phyloP scores from a whole-genome alignment of 2,113 vertebrate species.

The Sporophila hypoxantha region DNA sequence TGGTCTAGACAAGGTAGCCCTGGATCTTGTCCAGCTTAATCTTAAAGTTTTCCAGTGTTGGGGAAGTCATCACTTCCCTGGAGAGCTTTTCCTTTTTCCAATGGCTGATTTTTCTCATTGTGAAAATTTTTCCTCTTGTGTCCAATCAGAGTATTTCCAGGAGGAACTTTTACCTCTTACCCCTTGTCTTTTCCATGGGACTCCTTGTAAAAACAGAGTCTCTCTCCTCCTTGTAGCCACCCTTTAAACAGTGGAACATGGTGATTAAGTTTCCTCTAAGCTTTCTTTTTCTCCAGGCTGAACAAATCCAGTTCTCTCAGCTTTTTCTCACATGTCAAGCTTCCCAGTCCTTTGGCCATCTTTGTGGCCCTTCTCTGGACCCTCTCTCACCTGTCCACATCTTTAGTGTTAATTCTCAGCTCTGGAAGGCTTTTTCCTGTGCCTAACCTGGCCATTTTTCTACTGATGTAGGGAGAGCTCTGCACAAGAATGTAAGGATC shows the following conservation, averaged over 20 bases:
- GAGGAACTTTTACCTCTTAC: background rate
- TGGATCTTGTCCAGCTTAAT: background rate
- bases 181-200: background rate
- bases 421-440: background rate
- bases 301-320: background rate
- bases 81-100: background rate
- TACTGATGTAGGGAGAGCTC: background rate
- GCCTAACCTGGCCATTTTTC: background rate
- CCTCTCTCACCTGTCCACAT: background rate
- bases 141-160: background rate
- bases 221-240: background rate
- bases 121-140: background rate
- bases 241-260: background rate
- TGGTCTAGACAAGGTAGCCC: fast-evolving
- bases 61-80: background rate
- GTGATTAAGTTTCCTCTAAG: background rate
- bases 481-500: background rate
- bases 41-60: fast-evolving
- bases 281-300: background rate
- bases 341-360: background rate
- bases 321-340: background rate
- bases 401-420: background rate
- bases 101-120: background rate
- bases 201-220: background rate
- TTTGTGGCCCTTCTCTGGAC: background rate